Evolutionary conservation across 2,797 vertebrate species (phyloP).

Genomic region (Oreonectes daqikongensis): DNA sequence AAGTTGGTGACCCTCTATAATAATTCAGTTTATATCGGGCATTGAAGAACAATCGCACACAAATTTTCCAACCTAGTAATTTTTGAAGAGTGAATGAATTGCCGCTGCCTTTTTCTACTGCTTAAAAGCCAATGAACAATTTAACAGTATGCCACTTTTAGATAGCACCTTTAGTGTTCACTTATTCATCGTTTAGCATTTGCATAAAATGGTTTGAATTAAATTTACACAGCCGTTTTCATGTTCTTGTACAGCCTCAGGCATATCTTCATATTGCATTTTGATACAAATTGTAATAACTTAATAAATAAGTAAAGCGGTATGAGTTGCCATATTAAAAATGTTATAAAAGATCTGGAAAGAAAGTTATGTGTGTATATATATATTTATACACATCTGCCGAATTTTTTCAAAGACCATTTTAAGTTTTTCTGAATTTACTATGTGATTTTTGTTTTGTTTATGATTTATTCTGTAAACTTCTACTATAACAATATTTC

Average conservation of each 20-base stretch:
- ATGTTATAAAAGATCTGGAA: too few species aligned
- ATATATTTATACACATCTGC: too few species aligned
- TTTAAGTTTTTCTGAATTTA: too few species aligned
- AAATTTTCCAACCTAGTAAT: conserved; percentile 1
- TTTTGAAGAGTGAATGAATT: conserved; percentile 8
- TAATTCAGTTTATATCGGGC: conserved; percentile 4
- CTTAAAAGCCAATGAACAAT: conserved; percentile 22
- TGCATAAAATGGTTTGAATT: conserved; percentile 5
- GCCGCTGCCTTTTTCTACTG: not conserved
- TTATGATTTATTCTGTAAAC: too few species aligned
- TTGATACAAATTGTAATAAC: conserved; percentile 1
- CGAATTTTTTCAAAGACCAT: too few species aligned
- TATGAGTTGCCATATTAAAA: not conserved
- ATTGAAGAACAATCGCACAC: not conserved
- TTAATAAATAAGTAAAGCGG: not conserved
- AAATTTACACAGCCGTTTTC: conserved; percentile 17
- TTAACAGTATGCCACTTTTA: conserved; percentile 30
- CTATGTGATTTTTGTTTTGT: too few species aligned
- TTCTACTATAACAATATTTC: too few species aligned
- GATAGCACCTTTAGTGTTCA: not conserved
- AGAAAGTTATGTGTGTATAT: too few species aligned
- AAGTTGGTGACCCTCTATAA: not conserved
- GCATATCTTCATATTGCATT: not conserved
- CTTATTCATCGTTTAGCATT: conserved; percentile 5
- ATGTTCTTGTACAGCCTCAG: conserved; percentile 9